Evolutionary conservation across 1,140 invertebrate genomes (phyloP).

Genomic region (Melipona quadrifasciata): DNA sequence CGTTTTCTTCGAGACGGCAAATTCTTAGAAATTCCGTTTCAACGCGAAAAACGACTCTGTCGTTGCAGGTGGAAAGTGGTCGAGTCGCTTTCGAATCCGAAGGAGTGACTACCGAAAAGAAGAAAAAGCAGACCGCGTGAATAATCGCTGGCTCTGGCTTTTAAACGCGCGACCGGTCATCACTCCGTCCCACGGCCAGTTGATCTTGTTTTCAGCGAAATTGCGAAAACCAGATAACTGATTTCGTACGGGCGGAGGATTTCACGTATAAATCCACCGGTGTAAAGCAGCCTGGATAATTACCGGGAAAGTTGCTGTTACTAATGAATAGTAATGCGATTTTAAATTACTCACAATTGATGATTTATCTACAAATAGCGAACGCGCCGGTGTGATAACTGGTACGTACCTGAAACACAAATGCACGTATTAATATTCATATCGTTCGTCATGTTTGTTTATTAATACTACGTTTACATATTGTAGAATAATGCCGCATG

Average conservation of each 20-base stretch:
- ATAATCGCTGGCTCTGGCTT: not conserved
- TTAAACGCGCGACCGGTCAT: not conserved
- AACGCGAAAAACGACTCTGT: not conserved
- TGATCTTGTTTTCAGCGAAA: not conserved
- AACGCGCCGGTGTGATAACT: not conserved
- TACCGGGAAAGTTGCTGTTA: not conserved
- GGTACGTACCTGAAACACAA: conserved; percentile 40
- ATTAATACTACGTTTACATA: not conserved
- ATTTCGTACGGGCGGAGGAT: not conserved
- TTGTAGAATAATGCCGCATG: not conserved
- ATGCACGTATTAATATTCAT: not conserved
- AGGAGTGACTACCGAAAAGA: not conserved
- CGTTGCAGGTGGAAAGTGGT: conserved; percentile 17
- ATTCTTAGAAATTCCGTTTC: conserved; percentile 8
- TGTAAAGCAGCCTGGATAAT: not conserved
- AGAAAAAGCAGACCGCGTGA: not conserved
- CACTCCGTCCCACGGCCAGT: not conserved
- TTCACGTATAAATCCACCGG: not conserved
- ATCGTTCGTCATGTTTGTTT: not conserved
- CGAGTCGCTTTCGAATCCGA: conserved; percentile 37
- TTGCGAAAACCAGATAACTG: not conserved
- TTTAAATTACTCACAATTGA: conserved; percentile 12
- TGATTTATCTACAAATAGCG: not conserved
- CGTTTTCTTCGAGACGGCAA: not conserved
- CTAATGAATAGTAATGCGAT: not conserved